These are phyloP conservation scores for Oceanites oceanicus DNA, from an alignment of 2,113 vertebrate genomes.

Conservation along the genomic window DNA sequence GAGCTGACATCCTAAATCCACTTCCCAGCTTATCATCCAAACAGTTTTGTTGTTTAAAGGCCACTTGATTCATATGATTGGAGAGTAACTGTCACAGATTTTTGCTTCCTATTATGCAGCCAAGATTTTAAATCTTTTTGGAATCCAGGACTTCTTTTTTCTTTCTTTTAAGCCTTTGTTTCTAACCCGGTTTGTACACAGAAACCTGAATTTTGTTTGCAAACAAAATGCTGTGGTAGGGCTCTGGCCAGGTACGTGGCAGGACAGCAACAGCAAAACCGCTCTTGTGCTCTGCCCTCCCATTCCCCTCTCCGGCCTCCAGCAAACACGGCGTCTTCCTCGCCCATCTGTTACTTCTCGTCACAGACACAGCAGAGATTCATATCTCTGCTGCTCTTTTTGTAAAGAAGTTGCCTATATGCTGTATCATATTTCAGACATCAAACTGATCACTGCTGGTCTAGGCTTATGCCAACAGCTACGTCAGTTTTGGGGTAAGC, in stretches of 20 bases:
- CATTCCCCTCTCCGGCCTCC: background rate
- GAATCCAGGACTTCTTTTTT: background rate
- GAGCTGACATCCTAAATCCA: slow-evolving; percentile 13
- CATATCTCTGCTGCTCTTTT: background rate
- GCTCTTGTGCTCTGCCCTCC: background rate
- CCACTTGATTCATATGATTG: background rate
- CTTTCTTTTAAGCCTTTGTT: background rate
- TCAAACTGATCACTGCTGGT: background rate
- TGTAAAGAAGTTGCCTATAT: background rate
- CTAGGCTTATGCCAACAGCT: background rate
- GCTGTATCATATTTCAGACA: background rate
- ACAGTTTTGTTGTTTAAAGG: background rate
- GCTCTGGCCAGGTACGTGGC: background rate
- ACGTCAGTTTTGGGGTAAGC: background rate
- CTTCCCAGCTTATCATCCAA: background rate
- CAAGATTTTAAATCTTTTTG: background rate
- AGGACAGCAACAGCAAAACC: background rate
- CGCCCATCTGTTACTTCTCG: background rate
- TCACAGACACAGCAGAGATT: background rate
- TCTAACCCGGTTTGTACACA: background rate
- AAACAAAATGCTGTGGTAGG: background rate
- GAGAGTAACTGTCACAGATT: background rate
- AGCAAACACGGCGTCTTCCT: background rate
- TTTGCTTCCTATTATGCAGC: background rate
- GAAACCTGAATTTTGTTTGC: background rate